Evolutionary conservation across 2,888 invertebrate species (phyloP).

Genomic region (Helleia helle): DNA sequence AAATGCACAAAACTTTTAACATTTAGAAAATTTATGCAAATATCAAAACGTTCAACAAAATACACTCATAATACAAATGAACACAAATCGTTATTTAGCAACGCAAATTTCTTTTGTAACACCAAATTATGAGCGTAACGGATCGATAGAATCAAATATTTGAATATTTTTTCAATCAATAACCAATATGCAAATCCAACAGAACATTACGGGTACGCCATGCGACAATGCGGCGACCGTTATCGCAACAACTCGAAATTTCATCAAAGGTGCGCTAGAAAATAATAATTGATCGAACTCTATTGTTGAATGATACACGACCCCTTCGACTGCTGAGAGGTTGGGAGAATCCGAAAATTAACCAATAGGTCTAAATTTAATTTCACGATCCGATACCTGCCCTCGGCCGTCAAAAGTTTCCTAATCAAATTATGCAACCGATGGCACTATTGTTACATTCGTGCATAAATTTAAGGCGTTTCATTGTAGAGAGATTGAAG

Average conservation of each 20-base stretch:
- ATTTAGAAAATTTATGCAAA: slow-evolving; percentile 33
- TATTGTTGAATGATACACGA: slow-evolving; percentile 63
- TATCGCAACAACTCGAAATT: slow-evolving; percentile 64
- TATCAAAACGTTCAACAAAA: slow-evolving; percentile 20
- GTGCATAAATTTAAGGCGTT: slow-evolving; percentile 68
- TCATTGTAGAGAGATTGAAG: slow-evolving; percentile 61
- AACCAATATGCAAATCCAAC: slow-evolving; percentile 65
- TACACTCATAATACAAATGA: slow-evolving; percentile 21
- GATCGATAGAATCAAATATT: slow-evolving; percentile 63
- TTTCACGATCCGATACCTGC: slow-evolving; percentile 72
- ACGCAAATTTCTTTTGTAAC: slow-evolving; percentile 35
- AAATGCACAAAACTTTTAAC: slow-evolving; percentile 35
- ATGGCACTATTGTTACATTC: slow-evolving; percentile 59
- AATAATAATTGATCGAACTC: slow-evolving; percentile 68
- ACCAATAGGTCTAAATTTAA: slow-evolving; percentile 72
- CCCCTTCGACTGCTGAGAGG: slow-evolving; percentile 49
- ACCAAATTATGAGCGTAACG: slow-evolving; percentile 57
- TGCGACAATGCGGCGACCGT: slow-evolving; percentile 65
- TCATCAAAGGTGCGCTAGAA: slow-evolving; percentile 65
- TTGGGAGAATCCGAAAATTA: slow-evolving; percentile 67
- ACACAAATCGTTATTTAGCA: slow-evolving; percentile 45
- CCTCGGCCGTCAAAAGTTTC: slow-evolving; percentile 54
- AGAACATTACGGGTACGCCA: slow-evolving; percentile 44
- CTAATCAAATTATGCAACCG: slow-evolving; percentile 73
- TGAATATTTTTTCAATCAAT: slow-evolving; percentile 73